Evolutionary conservation across 2,797 vertebrate genomes (phyloP), one percentile per base, ranked within the genome.

Genomic region (Tapirus indicus): DNA sequence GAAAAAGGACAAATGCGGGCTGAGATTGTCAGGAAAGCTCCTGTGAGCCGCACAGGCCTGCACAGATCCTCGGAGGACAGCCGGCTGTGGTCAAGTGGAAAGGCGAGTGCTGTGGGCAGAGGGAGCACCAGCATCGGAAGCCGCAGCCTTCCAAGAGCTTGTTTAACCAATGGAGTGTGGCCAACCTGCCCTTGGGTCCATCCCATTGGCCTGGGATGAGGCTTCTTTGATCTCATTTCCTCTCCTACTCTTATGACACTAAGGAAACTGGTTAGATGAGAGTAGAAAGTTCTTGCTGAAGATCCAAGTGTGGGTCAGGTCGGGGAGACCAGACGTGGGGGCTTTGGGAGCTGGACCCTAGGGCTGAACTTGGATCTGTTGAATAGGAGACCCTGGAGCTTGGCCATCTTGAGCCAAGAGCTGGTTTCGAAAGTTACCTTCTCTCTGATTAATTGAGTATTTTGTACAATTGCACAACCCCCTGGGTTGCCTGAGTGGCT

Each of bases 1-100:
- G 38, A 29, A n/a, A 64, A 25, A 7, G 38, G 58, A 18, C 3
- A 0, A 18, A 0, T 29, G 21, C 2, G 0, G 49, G 6, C 20
- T 2, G 29, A 17, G 58, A 29, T 2, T 25, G 16, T 16, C 52
- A 17, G 78, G 12, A 52, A 44, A 49, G 58, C 60, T 79, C n/a
- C 41, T 11, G 0, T 1, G 56, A 54, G 38, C 47, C 23, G 14
- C 27, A 5, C 41, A 9, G 44, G n/a, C 77, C 32, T 14, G 44
- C 25, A 0, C 32, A 0, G 25, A 21, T 12, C 49, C 21, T 27
- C 21, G 13, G 38, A 47, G 56, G 35, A 2, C 47, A 13, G 52
- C 32, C 1, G 2, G 41, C 54, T 32, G 13, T 9, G 54, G 18
- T 54, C 35, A 14, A 7, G 18, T 35, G 91, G 68, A 44, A 23